Conservation (phyloP, 2,797 vertebrate genomes). For the Melanotaenia maccullochi region DNA sequence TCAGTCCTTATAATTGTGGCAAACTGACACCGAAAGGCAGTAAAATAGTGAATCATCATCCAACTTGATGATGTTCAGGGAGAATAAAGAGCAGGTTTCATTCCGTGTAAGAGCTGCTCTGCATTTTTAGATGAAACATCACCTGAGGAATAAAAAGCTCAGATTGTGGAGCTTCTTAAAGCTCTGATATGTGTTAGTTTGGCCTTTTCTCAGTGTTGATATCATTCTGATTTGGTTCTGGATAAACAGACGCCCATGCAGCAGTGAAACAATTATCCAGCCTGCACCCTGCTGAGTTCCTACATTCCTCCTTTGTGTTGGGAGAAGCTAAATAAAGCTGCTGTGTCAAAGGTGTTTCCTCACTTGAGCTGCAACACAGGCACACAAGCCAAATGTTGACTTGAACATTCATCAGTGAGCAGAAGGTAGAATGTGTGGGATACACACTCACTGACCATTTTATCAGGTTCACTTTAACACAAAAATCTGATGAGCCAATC, state of each 20-base stretch:
- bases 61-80: too few relatives aligned
- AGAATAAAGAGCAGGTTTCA: neutral
- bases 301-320: slow-evolving; percentile 39
- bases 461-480: too few relatives aligned
- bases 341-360: slow-evolving; percentile 43
- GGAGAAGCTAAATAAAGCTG: slow-evolving; percentile 39
- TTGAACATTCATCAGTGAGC: too few relatives aligned
- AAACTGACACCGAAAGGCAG: too few relatives aligned
- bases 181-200: neutral
- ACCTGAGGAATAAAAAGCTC: neutral
- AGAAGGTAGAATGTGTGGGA: too few relatives aligned
- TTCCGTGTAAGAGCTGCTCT: neutral
- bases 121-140: neutral
- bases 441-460: too few relatives aligned
- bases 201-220: neutral
- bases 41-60: too few relatives aligned
- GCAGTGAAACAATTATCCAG: slow-evolving; percentile 24
- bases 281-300: slow-evolving; percentile 15
- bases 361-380: neutral
- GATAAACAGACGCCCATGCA: neutral
- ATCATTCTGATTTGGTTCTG: neutral
- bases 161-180: neutral
- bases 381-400: too few relatives aligned
- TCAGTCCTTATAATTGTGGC: too few relatives aligned
- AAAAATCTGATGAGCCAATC: too few relatives aligned